These are phyloP conservation scores for Nemurella pictetii DNA, from an alignment of 2,888 invertebrate genomes.

Conservation along the genomic window DNA sequence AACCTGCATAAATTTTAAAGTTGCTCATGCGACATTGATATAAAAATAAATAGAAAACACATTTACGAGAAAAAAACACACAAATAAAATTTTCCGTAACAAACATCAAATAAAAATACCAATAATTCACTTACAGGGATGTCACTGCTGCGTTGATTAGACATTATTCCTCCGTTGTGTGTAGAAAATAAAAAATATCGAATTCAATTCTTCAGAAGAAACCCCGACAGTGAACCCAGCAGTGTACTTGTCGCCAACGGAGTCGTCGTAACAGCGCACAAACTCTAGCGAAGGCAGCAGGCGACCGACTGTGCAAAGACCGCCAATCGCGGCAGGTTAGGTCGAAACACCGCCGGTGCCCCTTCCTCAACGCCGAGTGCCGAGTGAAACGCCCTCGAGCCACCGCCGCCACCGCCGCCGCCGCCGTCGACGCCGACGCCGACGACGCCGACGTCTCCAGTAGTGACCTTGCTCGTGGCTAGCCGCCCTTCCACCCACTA, in stretches of 20 bases:
- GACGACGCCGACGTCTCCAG: neutral
- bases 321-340: neutral
- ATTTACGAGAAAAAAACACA: neutral
- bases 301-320: neutral
- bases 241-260: neutral
- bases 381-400: neutral
- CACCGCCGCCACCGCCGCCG: neutral
- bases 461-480: neutral
- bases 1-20: too few relatives aligned
- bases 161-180: constrained; percentile 11
- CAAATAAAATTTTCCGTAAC: neutral
- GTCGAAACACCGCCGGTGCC: neutral
- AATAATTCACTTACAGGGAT: neutral
- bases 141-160: neutral
- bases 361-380: neutral
- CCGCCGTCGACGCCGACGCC: neutral
- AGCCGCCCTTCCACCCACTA: neutral
- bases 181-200: neutral
- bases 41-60: too few relatives aligned
- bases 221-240: neutral
- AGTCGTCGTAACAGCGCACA: neutral
- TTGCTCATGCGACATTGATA: too few relatives aligned
- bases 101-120: neutral
- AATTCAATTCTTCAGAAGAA: neutral
- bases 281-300: neutral